A percentile compares a stretch with the other conserved stretches of the same genome.
These are phyloP conservation scores for Papilio protenor DNA, from an alignment of 2,888 invertebrate species.

Conservation along the genomic window DNA sequence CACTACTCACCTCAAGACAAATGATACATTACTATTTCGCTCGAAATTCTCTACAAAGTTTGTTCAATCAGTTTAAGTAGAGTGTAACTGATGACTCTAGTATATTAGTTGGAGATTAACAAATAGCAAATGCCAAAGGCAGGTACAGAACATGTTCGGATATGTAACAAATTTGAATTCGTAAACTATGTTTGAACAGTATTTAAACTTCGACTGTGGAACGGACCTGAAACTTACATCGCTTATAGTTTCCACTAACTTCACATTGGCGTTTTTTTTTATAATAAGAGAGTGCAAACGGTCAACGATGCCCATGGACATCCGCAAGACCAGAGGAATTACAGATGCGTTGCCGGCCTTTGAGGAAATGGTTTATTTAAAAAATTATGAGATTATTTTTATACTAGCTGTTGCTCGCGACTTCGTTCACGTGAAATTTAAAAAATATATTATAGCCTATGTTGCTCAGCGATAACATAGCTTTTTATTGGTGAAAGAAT, in stretches of 20 bases:
- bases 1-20: not conserved
- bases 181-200: constrained; percentile 43
- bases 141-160: constrained; percentile 50
- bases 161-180: constrained; percentile 72
- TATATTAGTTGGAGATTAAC: constrained; percentile 40
- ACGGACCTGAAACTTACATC: constrained; percentile 77
- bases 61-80: not conserved
- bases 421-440: too few species aligned
- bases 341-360: too few species aligned
- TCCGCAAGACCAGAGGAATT: too few species aligned
- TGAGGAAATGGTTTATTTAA: too few species aligned
- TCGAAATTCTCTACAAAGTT: constrained; percentile 25
- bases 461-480: too few species aligned
- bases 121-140: constrained; percentile 40
- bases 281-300: not conserved
- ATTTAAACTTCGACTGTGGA: constrained; percentile 56
- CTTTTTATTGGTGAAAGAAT: too few species aligned
- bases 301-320: too few species aligned
- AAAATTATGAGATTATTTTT: too few species aligned
- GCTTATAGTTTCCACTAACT: not conserved
- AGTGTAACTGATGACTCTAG: constrained; percentile 24
- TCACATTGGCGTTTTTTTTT: not conserved
- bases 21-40: not conserved
- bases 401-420: too few species aligned
- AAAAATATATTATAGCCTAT: too few species aligned